A percentile compares a stretch with the other conserved stretches of the same genome.
Evolutionary conservation across 2,888 invertebrate genomes (phyloP).

Genomic region (Schrankia costaestrigalis): DNA sequence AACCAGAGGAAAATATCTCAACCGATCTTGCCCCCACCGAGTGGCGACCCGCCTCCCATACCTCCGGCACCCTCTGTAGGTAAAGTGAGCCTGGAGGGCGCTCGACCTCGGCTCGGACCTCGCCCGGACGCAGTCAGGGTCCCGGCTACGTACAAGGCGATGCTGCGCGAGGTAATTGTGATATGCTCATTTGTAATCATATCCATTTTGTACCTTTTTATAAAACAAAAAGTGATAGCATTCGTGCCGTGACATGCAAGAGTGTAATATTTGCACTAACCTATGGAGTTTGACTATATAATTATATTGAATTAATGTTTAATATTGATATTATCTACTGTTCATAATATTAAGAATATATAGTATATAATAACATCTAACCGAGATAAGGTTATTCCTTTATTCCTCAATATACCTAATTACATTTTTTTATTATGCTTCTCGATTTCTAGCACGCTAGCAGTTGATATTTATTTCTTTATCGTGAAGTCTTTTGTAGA

Average conservation of each 20-base stretch:
- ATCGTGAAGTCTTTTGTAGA: too few relatives aligned
- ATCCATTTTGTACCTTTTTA: conserved; percentile 56
- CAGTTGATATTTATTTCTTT: too few relatives aligned
- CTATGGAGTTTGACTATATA: conserved; percentile 27
- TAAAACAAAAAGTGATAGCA: conserved; percentile 48
- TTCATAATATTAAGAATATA: conserved; percentile 14
- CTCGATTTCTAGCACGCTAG: too few relatives aligned
- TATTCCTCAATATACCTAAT: conserved; percentile 8
- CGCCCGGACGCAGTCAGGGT: conserved; percentile 21
- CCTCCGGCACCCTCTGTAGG: conserved; percentile 34
- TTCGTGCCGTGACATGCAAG: conserved; percentile 41
- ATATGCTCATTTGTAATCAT: conserved; percentile 67
- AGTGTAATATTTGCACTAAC: conserved; percentile 61
- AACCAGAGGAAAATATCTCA: conserved; percentile 54
- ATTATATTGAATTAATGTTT: conserved; percentile 19
- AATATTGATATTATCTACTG: conserved; percentile 12
- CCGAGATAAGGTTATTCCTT: conserved; percentile 8
- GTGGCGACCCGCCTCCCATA: conserved; percentile 43
- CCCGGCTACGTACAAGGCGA: conserved; percentile 42
- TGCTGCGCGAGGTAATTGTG: conserved; percentile 69
- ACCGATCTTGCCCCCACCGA: conserved; percentile 28
- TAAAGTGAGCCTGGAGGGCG: conserved; percentile 34
- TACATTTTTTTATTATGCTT: too few relatives aligned
- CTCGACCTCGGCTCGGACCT: conserved; percentile 26
- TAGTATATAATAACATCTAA: conserved; percentile 22